Evolutionary conservation across 1,140 invertebrate genomes (phyloP).

Genomic region (Solenopsis invicta): DNA sequence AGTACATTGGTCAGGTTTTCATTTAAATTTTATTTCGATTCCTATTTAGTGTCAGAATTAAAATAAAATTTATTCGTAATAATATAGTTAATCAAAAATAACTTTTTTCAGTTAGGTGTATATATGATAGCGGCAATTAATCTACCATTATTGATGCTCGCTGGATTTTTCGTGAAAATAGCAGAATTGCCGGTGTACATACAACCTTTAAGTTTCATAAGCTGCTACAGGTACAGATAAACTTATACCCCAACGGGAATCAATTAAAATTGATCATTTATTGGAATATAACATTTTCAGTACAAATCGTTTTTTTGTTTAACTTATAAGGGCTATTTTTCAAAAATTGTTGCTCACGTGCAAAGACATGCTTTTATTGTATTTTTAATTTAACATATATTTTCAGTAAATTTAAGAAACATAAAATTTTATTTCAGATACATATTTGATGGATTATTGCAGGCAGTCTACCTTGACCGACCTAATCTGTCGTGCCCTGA

Average conservation of each 20-base stretch:
- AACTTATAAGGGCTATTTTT: no score
- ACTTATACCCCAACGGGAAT: neutral
- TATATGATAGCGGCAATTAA: conserved; percentile 93
- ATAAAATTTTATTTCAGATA: conserved; percentile 88
- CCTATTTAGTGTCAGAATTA: neutral
- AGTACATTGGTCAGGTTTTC: neutral
- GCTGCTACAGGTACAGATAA: conserved; percentile 89
- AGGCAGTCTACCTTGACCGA: conserved; percentile 92
- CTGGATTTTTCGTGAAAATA: conserved; percentile 94
- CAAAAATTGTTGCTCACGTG: conserved; percentile 79
- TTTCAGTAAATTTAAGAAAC: neutral
- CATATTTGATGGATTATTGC: conserved; percentile 92
- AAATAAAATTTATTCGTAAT: no score
- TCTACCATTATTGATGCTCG: conserved; percentile 95
- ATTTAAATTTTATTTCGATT: neutral
- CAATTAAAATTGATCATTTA: conserved; percentile 18
- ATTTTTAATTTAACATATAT: neutral
- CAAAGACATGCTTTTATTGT: conserved; percentile 82
- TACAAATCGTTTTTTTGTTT: neutral
- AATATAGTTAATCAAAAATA: neutral
- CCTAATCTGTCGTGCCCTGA: conserved; percentile 87
- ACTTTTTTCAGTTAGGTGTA: conserved; percentile 90
- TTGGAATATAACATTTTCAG: neutral
- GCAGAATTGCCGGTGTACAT: conserved; percentile 92
- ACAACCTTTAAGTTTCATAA: conserved; percentile 90